A percentile compares a stretch with the other conserved stretches of the same genome.
phyloP scores from a whole-genome alignment of 2,888 invertebrate genomes.

The Electrophaes corylata region DNA sequence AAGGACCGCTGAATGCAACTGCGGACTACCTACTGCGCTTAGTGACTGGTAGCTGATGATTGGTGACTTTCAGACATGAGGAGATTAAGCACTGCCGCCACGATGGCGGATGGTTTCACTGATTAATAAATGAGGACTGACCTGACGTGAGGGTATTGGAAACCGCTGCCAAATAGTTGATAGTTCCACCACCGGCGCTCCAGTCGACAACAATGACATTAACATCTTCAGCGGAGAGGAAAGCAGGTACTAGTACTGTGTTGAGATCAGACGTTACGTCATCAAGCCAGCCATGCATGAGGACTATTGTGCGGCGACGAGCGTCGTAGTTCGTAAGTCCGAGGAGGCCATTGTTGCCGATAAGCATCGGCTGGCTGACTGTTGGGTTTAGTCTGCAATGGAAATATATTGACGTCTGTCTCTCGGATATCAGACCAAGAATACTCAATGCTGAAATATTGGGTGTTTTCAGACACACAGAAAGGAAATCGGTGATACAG shows the following conservation, averaged over 20 bases:
- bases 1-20: too few relatives aligned
- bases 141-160: slow-evolving; percentile 52
- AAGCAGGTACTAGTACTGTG: slow-evolving; percentile 45
- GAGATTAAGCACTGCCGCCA: slow-evolving; percentile 49
- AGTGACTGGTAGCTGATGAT: background rate
- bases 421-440: too few relatives aligned
- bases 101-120: slow-evolving; percentile 44
- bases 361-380: slow-evolving; percentile 54
- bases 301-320: slow-evolving; percentile 46
- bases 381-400: slow-evolving; percentile 49
- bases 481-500: too few relatives aligned
- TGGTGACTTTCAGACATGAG: slow-evolving; percentile 43
- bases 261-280: slow-evolving; percentile 45
- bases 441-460: too few relatives aligned
- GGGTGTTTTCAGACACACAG: too few relatives aligned
- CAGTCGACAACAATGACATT: slow-evolving; percentile 50
- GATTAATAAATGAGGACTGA: too few relatives aligned
- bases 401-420: background rate
- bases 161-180: slow-evolving; percentile 48
- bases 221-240: slow-evolving; percentile 47
- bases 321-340: slow-evolving; percentile 50
- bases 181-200: slow-evolving; percentile 42
- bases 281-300: slow-evolving; percentile 58
- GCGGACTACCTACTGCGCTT: too few relatives aligned
- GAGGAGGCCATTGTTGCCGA: slow-evolving; percentile 41